Base-by-base conservation (phyloP, 1,140 invertebrate species). In the Drosophila miranda region DNA sequence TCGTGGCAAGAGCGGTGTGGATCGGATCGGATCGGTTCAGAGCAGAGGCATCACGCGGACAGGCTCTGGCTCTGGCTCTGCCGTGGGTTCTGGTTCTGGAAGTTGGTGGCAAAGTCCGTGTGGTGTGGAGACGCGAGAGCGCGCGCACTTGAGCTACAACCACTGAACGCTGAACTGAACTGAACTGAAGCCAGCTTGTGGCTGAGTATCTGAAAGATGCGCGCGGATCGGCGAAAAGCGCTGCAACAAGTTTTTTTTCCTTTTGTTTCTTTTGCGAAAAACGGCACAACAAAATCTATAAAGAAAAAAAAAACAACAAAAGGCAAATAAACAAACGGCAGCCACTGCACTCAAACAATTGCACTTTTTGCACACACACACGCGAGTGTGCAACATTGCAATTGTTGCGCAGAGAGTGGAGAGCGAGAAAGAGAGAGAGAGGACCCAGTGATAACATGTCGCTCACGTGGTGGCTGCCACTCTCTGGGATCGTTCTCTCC, bases 131-230 rank as follows among this genome's bases (percentile, higher is more conserved):
- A 75, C 57, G 73, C 63, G 69, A 72, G 66, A 86, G 86, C 84
- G 77, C 84, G 84, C 77, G 80, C 80, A 84, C 84, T 89, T 81
- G 84, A 81, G 84, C 82, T 75, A 75, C 80, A 89, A 89, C 72
- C 75, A 84, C 84, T 84, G 83, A 87, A 77, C 84, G 80, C 64
- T 66, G 71, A 78, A 89, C 86, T 89, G 71, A 78, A 89, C 86
- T 89, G 76, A 87, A 73, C 64, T 68, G 54, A 76, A 45, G 64
- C 58, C 50, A 70, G 72, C 73, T 75, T 62, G 72, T 64, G 48
- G 55, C 70, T 16, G 76, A 70, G 78, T 82, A 78, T 87, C 83
- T 87, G 66, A 69, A 87, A 87, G 82, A 87, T 87, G 82, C 83
- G 82, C 82, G 71, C 79, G 71, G 70, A 82, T 81, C 78, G 57